Base-by-base conservation (phyloP, 2,888 invertebrate genomes). In the Xanthostigma xanthostigma region DNA sequence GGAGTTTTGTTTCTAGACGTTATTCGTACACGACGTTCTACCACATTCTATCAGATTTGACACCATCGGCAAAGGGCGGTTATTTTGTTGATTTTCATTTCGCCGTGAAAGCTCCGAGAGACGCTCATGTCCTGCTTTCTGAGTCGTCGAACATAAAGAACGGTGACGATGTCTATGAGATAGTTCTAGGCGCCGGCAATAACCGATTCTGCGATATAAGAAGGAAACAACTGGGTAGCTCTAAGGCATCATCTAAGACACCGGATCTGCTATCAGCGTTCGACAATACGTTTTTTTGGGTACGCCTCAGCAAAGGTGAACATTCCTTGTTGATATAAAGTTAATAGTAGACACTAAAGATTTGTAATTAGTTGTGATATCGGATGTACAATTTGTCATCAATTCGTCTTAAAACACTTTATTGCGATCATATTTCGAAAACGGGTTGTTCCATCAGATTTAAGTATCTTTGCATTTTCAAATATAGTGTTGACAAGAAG, bases 171-270 rank as follows among this genome's bases (percentile, higher is more conserved):
- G 80, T 81, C 0, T 84, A 84, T 62, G 83, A 84, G 67, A 76
- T 84, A 42, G 83, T 82, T 46, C 71, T 84, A 27, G 84, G 84
- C 9, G 84, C 81, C 9, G 84, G 83, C 5, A 71, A 69, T n/a
- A 84, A 84, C 62, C 73, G 74, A 46, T 84, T 82, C 58, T 78
- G 79, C 2, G 78, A 81, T 56, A 73, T 84, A 35, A 70, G 84
- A 9, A 67, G 77, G 34, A 72, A 68, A 57, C 71, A 76, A 58
- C 75, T 76, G 56, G 64, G 70, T 39, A 69, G 72, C 33, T 78
- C 81, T 0, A 73, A 73, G 49, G 68, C 71, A 11, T 76, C 79
- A 0, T 68, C 68, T 37, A 68, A 71, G 55, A 75, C 78, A 2
- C 62, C 67, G 8, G 67, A 71, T 27, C 66, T 84, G 49, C 65